A percentile compares a stretch with the other conserved stretches of the same genome.
These are phyloP conservation scores for Tachina grossa DNA, from an alignment of 2,888 invertebrate genomes.

Conservation along the genomic window DNA sequence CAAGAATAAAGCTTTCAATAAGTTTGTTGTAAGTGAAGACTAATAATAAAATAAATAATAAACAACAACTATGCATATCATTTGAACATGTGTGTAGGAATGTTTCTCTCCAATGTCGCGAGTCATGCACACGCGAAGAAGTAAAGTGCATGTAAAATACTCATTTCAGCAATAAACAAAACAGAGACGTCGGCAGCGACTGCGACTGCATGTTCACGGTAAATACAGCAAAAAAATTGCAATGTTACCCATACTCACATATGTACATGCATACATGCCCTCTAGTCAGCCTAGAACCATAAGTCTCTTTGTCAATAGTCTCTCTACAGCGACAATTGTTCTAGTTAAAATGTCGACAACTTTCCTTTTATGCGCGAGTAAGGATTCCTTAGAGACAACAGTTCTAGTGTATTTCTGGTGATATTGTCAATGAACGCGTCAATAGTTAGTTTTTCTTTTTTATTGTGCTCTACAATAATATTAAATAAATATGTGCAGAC, in stretches of 20 bases:
- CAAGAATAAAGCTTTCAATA: conserved; percentile 54
- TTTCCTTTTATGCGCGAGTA: too few relatives aligned
- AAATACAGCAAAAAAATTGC: conserved; percentile 22
- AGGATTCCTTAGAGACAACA: too few relatives aligned
- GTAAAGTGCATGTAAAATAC: conserved; percentile 47
- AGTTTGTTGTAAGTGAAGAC: conserved; percentile 48
- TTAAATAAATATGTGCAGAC: too few relatives aligned
- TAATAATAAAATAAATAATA: conserved; percentile 37
- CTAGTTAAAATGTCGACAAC: too few relatives aligned
- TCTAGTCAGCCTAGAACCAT: too few relatives aligned
- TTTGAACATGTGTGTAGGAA: conserved; percentile 1
- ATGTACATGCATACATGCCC: too few relatives aligned
- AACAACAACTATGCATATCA: conserved; percentile 16
- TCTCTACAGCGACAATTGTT: too few relatives aligned
- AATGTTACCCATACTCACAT: conserved; percentile 2
- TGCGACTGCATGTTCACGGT: background rate
- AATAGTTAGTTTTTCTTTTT: too few relatives aligned
- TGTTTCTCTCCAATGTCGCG: conserved; percentile 68
- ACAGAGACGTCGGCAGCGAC: conserved; percentile 12
- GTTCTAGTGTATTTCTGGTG: too few relatives aligned
- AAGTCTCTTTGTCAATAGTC: too few relatives aligned
- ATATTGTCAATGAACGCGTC: too few relatives aligned
- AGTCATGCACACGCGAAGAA: conserved; percentile 63
- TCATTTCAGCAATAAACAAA: conserved; percentile 31
- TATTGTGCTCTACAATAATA: too few relatives aligned